Evolutionary conservation across 2,113 vertebrate genomes (phyloP), one percentile per base, ranked within the genome.

Genomic region (Gorsachius goisagi): DNA sequence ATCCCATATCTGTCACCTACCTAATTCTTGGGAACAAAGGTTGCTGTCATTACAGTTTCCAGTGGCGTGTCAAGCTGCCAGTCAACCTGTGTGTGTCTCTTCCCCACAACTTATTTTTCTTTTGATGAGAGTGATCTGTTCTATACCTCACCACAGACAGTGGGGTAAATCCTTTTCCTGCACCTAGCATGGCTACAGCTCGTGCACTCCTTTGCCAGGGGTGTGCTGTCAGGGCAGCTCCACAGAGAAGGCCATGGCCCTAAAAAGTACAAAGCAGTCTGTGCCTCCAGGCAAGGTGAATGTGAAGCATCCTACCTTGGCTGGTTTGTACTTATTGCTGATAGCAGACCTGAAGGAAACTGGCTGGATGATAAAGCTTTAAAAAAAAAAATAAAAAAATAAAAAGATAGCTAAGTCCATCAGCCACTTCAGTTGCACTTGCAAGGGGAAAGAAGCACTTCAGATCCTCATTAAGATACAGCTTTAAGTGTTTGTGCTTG

Each of bases 131-230:
- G 27, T 41, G 15, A 50, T 28, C 28, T 74, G 21, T 44, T 49
- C 56, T 62, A 26, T 73, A 28, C 8, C 12, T 76, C 3, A 1
- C 33, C 0, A 0, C 17, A 69, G 60, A 50, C 49, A 71, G 47
- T 7, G 1, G 6, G 15, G 11, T 63, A 52, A 90, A 75, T 41
- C 60, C 12, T 84, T 71, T 45, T 24, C 35, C 66, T 72, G 10
- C 9, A 49, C 8, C 10, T 67, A 56, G 7, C 8, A 45, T 0
- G 2, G 23, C 20, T 59, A 16, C 32, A 49, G 37, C 12, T 44
- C 1, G 0, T 24, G 8, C 47, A 37, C 16, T 44, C 86, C 64
- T 49, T 56, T 89, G 26, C 15, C 30, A 44, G 16, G 8, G 3
- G 2, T 14, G 11, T 12, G 14, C 33, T 75, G 32, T n/a, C 44